Percentiles rank a stretch among this genome's conserved stretches.
Evolutionary conservation across 2,113 vertebrate species (phyloP).

Genomic region (Neomonachus schauinslandi): DNA sequence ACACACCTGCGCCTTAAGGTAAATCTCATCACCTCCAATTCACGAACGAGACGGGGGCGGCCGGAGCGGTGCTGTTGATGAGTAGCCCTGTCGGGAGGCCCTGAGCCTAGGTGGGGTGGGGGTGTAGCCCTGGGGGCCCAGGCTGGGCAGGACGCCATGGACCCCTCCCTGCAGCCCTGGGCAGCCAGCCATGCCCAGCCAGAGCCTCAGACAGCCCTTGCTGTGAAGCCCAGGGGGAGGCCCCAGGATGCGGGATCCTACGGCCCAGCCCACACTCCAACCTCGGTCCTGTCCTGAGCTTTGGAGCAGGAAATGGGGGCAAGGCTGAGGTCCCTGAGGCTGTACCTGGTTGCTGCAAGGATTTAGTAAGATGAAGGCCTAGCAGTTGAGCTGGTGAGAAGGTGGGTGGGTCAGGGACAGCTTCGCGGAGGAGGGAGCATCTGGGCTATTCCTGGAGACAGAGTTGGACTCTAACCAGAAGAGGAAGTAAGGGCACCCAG

Average conservation of each 20-base stretch:
- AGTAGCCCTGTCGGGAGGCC: neutral
- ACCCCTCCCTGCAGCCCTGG: neutral
- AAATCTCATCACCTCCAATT: neutral
- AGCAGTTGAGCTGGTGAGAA: fast-evolving
- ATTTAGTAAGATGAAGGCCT: neutral
- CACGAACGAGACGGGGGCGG: neutral
- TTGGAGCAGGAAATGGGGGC: neutral
- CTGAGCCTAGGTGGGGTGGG: neutral
- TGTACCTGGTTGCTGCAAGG: neutral
- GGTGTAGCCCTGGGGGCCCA: neutral
- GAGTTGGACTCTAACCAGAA: neutral
- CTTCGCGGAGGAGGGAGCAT: neutral
- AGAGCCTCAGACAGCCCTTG: neutral
- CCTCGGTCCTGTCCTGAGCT: neutral
- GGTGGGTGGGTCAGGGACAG: neutral
- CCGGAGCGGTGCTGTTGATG: fast-evolving
- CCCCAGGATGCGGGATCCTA: fast-evolving
- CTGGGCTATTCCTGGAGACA: neutral
- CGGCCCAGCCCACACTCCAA: no score
- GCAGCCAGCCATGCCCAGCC: neutral
- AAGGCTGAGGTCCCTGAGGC: neutral
- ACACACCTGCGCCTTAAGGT: neutral
- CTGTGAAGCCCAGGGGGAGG: fast-evolving
- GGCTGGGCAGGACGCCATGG: neutral
- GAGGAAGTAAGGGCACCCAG: neutral